Evolutionary conservation across 2,797 vertebrate species (phyloP), one percentile per base, ranked within the genome.

Genomic region (Anas acuta): DNA sequence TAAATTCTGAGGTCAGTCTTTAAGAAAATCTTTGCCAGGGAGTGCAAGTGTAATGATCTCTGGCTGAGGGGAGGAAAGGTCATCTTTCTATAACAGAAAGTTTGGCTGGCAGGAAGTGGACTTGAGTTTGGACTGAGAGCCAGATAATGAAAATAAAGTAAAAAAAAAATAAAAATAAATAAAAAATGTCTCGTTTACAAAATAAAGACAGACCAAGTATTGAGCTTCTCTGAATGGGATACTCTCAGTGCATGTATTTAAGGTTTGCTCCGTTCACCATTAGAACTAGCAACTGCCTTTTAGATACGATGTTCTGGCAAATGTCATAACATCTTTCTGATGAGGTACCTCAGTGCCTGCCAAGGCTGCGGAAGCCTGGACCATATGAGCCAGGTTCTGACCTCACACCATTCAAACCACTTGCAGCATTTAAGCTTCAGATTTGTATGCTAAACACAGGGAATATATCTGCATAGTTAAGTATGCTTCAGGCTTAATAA

Each of bases 31-130:
- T 80, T 73, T 49, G 11, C 70, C 66, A 66, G 32, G 60, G 19
- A 0, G 0, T 16, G 15, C 13, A 66, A 81, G n/a, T 30, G 4
- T 61, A 69, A 45, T 26, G 37, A 15, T 5, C 28, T 17, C 23
- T 28, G 18, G 3, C 11, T 39, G 45, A 56, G 75, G n/a, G 26
- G 6, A n/a, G 41, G 20, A 28, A 74, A 37, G 33, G 4, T 16
- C 30, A 35, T 2, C 4, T 61, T 90, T 70, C 61, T 53, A 16
- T 9, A 56, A 49, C 14, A 37, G 13, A 57, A 87, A 22, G 3
- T 61, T 89, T 86, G 65, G 18, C 15, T 75, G 54, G 20, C 45
- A 54, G 25, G 10, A 86, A 21, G 23, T 13, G 16, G 14, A 56
- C 73, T 54, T 89, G 14, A 82, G 26, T 76, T 73, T 89, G 30